Evolutionary conservation across 2,888 invertebrate genomes (phyloP).

Genomic region (Stenotaenia linearis): DNA sequence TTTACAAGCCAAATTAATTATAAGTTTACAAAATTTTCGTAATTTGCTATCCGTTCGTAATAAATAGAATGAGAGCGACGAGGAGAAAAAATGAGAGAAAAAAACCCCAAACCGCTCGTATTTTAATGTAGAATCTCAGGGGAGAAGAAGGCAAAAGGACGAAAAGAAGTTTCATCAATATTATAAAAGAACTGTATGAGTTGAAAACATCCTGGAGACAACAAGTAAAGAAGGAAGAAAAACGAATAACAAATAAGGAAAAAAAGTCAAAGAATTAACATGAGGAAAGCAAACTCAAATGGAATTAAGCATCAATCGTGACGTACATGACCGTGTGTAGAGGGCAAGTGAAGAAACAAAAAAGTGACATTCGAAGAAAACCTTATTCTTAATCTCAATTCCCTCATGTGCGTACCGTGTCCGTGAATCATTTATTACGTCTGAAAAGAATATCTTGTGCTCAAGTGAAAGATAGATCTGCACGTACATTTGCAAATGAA

Average conservation of each 20-base stretch:
- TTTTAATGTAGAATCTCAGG: not conserved
- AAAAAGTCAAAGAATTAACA: not conserved
- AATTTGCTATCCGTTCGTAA: not conserved
- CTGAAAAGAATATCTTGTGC: slow-evolving; percentile 10
- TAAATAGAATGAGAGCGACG: not conserved
- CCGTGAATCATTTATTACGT: not conserved
- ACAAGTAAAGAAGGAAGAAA: not conserved
- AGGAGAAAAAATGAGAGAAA: not conserved
- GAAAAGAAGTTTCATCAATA: slow-evolving; percentile 4
- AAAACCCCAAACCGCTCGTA: not conserved
- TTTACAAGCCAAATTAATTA: not conserved
- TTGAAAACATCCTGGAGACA: slow-evolving; percentile 6
- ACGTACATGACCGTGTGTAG: not conserved
- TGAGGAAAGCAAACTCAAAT: not conserved
- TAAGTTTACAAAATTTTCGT: not conserved
- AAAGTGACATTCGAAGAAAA: not conserved
- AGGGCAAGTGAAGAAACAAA: not conserved
- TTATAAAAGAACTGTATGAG: not conserved
- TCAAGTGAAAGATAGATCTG: not conserved
- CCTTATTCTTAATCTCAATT: slow-evolving; percentile 6
- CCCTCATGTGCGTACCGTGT: not conserved
- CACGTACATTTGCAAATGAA: slow-evolving; percentile 19
- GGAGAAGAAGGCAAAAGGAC: not conserved
- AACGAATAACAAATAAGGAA: not conserved
- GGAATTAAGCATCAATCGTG: not conserved